phyloP scores from a whole-genome alignment of 2,113 vertebrate species.

The Agapornis roseicollis region DNA sequence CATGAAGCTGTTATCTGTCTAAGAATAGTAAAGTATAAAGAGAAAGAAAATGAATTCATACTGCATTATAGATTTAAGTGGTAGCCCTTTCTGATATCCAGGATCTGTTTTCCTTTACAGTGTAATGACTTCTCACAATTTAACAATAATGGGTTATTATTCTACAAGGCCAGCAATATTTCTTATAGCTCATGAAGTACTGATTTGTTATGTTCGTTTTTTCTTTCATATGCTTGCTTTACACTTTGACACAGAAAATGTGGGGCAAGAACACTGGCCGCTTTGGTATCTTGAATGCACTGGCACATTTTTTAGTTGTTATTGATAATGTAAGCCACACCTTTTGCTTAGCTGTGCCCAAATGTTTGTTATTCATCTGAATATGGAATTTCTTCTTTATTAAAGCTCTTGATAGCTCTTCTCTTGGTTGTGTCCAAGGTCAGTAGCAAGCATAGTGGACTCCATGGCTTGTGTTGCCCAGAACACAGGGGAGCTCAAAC shows the following conservation, averaged over 20 bases:
- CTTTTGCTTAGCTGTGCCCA: not conserved
- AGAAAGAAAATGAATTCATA: constrained; percentile 52
- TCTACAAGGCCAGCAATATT: not conserved
- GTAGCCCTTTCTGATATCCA: not conserved
- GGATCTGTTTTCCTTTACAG: not conserved
- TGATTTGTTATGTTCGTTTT: not conserved
- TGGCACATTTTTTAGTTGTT: not conserved
- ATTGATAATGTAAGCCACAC: not conserved
- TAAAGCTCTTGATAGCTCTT: not conserved
- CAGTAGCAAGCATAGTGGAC: accelerated
- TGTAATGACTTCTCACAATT: not conserved
- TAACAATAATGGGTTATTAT: not conserved
- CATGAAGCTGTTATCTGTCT: constrained; percentile 2
- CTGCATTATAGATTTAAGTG: constrained; percentile 7
- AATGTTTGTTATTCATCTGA: not conserved
- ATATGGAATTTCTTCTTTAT: not conserved
- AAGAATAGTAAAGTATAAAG: constrained; percentile 48
- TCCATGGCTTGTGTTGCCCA: accelerated
- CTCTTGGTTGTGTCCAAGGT: not conserved
- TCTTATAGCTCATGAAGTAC: not conserved
- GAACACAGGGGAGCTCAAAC: not conserved
- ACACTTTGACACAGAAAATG: not conserved
- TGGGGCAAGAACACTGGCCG: not conserved
- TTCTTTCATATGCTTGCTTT: not conserved
- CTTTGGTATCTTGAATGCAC: not conserved